These are phyloP conservation scores for Phaedon cochleariae DNA, from an alignment of 2,888 invertebrate species.

Conservation along the genomic window DNA sequence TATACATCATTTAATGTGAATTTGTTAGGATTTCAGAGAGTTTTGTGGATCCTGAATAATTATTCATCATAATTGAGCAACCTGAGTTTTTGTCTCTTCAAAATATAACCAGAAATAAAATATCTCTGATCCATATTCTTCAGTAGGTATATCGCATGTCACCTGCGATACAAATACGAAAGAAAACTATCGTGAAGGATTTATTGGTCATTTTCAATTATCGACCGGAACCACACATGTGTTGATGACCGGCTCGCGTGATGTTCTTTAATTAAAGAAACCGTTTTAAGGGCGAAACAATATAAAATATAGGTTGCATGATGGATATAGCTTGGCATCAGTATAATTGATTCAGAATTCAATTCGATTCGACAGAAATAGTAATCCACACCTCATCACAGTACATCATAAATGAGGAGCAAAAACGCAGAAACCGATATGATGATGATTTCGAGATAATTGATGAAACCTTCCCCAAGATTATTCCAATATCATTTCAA, in stretches of 20 bases:
- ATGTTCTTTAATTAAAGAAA: conserved; percentile 47
- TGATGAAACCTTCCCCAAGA: too few species aligned
- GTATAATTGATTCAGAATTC: not conserved
- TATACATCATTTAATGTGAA: too few species aligned
- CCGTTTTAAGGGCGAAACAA: conserved; percentile 44
- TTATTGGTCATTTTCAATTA: conserved; percentile 26
- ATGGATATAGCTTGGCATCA: not conserved
- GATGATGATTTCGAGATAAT: not conserved
- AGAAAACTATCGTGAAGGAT: conserved; percentile 7
- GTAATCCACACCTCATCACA: too few species aligned
- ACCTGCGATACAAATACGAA: not conserved
- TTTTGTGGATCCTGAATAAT: too few species aligned
- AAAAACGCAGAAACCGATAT: too few species aligned
- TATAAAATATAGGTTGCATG: conserved; percentile 17
- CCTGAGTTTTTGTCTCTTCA: too few species aligned
- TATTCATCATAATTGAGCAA: too few species aligned
- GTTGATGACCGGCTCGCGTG: conserved; percentile 53
- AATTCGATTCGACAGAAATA: not conserved
- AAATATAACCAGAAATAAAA: too few species aligned
- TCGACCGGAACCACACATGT: conserved; percentile 37
- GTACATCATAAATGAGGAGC: too few species aligned
- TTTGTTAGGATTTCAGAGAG: too few species aligned
- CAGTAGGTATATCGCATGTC: conserved; percentile 2
- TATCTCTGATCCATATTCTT: not conserved
- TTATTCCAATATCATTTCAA: too few species aligned